These are phyloP conservation scores for Petrocephalus schoutedeni DNA, from an alignment of 2,797 vertebrate genomes.

Conservation along the genomic window DNA sequence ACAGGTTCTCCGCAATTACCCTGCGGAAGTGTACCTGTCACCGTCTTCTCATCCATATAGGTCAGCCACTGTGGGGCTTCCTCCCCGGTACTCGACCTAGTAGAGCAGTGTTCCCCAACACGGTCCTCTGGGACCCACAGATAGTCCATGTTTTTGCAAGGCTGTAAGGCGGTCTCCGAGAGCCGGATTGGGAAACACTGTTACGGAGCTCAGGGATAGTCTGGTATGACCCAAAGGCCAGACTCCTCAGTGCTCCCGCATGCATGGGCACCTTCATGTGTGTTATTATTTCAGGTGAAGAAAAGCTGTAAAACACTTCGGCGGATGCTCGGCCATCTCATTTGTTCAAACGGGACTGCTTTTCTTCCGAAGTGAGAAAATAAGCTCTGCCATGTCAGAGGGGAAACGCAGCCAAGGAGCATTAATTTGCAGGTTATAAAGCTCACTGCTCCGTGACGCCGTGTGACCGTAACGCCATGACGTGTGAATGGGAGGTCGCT, in stretches of 20 bases:
- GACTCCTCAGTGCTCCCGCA: neutral
- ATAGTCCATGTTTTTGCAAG: too few relatives aligned
- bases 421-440: neutral
- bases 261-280: neutral
- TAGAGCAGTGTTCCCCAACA: neutral
- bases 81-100: neutral
- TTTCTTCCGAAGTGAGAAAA: neutral
- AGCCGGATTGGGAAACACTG: neutral
- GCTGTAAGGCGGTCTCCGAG: neutral
- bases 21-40: neutral
- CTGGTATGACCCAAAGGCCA: neutral
- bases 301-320: neutral
- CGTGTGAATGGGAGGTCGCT: neutral
- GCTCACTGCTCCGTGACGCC: neutral
- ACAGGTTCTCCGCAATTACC: neutral
- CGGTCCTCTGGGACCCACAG: neutral
- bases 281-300: slow-evolving; percentile 8
- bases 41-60: neutral
- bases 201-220: neutral
- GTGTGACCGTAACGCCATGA: neutral
- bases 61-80: neutral
- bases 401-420: neutral
- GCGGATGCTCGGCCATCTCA: neutral
- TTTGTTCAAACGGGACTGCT: neutral
- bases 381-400: neutral